Base-by-base conservation (phyloP, 2,888 invertebrate species). In the Drosophila demipolita region DNA sequence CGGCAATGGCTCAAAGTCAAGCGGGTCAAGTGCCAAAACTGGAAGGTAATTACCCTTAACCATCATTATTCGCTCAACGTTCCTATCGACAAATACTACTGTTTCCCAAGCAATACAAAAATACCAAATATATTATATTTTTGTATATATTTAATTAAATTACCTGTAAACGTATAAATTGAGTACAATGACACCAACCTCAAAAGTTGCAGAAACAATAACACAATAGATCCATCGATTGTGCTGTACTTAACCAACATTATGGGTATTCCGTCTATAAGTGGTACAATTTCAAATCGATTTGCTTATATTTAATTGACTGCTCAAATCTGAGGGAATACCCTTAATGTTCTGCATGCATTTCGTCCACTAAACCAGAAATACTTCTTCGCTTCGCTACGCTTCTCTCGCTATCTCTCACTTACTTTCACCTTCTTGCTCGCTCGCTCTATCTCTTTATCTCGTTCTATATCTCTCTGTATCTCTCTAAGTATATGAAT, bases 31-130 rank as follows among this genome's bases (percentile, higher is more conserved):
- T 76, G 64, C 81, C 82, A 9, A 80, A 79, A 61, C 17, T 77
- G 50, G 89, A 87, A 91, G 90, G 90, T 91, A 91, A 91, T 73
- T 90, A 80, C 67, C 38, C 70, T 69, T 73, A 59, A 32, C 54
- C 62, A 42, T 38, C 33, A n/a, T 57, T 42, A 35, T 12, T n/a
- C 23, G 45, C 20, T 23, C 55, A 55, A 57, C 32, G 42, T 57
- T 29, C 17, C 32, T 57, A 45, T 45, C 45, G 23, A 23, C 15
- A 29, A 29, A 15, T 57, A 57, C 32, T 32, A 17, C 3, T 38
- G 6, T 23, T n/a, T 26, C 8, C 33, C 9, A 40, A 57, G 15
- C 33, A 33, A 57, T 62, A 53, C 62, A 40, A 32, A 42, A 40
- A 32, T 57, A 32, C 32, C 12, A 55, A 15, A 20, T 3, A 23